A percentile compares a stretch with the other conserved stretches of the same genome.
These are phyloP conservation scores for Karalla daura DNA, from an alignment of 2,797 vertebrate species.

Conservation along the genomic window DNA sequence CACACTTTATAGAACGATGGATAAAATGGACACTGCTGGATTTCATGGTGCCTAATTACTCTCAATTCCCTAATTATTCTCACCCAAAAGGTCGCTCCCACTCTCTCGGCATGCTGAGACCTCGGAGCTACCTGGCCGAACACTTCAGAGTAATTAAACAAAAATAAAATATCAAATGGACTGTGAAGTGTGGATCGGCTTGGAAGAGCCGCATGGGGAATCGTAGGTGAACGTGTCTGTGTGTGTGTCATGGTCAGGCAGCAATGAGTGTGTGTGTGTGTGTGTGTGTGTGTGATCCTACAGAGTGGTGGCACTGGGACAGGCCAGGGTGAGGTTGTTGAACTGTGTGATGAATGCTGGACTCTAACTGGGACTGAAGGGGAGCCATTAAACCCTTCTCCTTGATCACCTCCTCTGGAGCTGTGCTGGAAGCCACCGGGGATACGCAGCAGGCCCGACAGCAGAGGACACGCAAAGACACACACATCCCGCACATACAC, in stretches of 20 bases:
- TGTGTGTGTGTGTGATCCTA: neutral
- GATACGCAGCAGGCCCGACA: constrained; percentile 34
- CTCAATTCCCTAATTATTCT: constrained; percentile 21
- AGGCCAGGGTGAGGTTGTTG: constrained; percentile 42
- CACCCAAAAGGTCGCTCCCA: constrained; percentile 3
- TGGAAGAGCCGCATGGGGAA: constrained; percentile 28
- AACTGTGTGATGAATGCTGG: constrained; percentile 63
- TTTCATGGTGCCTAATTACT: neutral
- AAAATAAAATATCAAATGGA: constrained; percentile 67
- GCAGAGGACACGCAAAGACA: constrained; percentile 59
- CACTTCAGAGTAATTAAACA: constrained; percentile 65
- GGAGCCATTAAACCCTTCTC: constrained; percentile 57
- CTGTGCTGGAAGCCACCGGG: constrained; percentile 46
- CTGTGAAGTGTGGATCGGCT: constrained; percentile 49
- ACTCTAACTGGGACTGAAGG: constrained; percentile 36
- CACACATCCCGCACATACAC: constrained; percentile 16
- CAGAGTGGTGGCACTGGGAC: constrained; percentile 19
- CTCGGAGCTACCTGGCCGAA: constrained; percentile 39
- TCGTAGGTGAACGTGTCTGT: neutral
- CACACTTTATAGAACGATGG: neutral
- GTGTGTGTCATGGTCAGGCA: neutral
- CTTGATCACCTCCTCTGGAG: constrained; percentile 52
- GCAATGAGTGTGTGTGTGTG: neutral
- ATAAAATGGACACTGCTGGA: too few relatives aligned
- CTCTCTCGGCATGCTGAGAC: constrained; percentile 10